A percentile compares a stretch with the other conserved stretches of the same genome.
These are phyloP conservation scores for Rapana venosa DNA, from an alignment of 2,888 invertebrate species.

Conservation along the genomic window DNA sequence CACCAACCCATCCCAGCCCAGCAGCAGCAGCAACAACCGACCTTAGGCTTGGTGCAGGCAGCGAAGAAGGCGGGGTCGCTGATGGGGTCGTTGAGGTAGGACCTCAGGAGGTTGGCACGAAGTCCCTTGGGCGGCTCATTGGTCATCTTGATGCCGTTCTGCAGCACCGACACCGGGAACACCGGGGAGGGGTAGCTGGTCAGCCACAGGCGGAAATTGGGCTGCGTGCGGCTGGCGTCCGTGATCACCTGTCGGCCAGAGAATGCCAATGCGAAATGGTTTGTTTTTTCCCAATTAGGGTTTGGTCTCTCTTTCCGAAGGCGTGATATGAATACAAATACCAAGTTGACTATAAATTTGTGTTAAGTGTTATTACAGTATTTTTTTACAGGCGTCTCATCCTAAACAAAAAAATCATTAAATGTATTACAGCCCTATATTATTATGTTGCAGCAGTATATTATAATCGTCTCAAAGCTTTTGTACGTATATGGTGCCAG, in stretches of 20 bases:
- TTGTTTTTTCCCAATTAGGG: too few species aligned
- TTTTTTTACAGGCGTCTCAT: too few species aligned
- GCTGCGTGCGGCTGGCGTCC: constrained; percentile 69
- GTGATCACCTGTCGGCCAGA: constrained; percentile 68
- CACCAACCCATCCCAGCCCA: too few species aligned
- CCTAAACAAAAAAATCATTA: too few species aligned
- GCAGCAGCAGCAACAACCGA: constrained; percentile 43
- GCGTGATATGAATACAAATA: too few species aligned
- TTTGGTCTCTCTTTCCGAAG: too few species aligned
- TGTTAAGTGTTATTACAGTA: too few species aligned
- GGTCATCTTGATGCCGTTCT: constrained; percentile 78
- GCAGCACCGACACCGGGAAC: constrained; percentile 78
- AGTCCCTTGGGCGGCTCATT: constrained; percentile 78
- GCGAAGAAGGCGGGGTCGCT: constrained; percentile 86
- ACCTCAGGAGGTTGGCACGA: constrained; percentile 78
- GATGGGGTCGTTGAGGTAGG: constrained; percentile 79
- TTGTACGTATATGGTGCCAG: too few species aligned
- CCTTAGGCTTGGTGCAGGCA: constrained; percentile 79
- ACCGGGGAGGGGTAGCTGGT: constrained; percentile 78
- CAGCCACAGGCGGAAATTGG: constrained; percentile 77
- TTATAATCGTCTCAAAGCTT: too few species aligned
- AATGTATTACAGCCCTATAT: neutral
- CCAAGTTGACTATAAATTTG: too few species aligned
- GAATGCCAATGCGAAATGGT: too few species aligned
- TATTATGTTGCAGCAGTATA: too few species aligned